Conservation (phyloP, 2,888 invertebrate genomes). For the Thecocarcelia acutangulata region DNA sequence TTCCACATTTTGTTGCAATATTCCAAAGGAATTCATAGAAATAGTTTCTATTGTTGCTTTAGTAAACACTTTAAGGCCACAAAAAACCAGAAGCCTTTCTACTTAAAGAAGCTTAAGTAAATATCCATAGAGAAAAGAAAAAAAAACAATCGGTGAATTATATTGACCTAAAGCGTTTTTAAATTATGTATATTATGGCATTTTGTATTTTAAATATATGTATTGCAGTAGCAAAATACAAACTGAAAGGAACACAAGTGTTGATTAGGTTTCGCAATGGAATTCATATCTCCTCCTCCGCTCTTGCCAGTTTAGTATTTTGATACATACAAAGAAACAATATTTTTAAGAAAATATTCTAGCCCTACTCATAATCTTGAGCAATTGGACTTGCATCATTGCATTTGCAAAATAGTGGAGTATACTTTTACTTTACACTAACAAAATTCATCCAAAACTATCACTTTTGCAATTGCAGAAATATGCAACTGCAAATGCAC, state of each 20-base stretch:
- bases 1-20: slow-evolving; percentile 9
- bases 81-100: slow-evolving; percentile 57
- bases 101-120: slow-evolving; percentile 38
- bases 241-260: slow-evolving; percentile 42
- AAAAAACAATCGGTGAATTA: slow-evolving; percentile 17
- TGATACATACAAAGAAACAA: no score
- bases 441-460: no score
- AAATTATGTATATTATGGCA: slow-evolving; percentile 45
- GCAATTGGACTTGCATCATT: no score
- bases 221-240: neutral
- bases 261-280: slow-evolving; percentile 31
- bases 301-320: no score
- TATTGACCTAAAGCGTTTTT: slow-evolving; percentile 53
- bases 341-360: no score
- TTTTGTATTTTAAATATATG: slow-evolving; percentile 19
- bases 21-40: slow-evolving; percentile 25
- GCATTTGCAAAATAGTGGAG: no score
- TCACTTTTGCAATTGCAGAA: no score
- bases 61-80: slow-evolving; percentile 29
- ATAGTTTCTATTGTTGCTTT: neutral
- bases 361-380: no score
- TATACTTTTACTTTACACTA: no score
- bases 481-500: no score
- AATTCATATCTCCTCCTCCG: neutral
- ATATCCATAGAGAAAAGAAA: slow-evolving; percentile 25